Evolutionary conservation across 1,140 invertebrate genomes (phyloP), one percentile per base, ranked within the genome.

Genomic region (Zaprionus davidi): DNA sequence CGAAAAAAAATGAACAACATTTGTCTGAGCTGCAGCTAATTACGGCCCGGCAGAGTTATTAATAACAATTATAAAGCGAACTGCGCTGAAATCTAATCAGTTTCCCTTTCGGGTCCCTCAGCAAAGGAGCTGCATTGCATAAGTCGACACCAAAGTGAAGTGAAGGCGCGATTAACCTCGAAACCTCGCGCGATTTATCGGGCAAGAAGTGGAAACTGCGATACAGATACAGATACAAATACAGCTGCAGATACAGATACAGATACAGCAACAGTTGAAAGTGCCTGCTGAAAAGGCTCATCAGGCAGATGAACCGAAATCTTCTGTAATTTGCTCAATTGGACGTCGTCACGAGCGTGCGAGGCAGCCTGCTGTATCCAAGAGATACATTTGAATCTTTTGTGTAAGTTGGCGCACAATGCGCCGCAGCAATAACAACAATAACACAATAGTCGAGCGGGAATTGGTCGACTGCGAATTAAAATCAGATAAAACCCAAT

Each of bases 251-350:
- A 46, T 46, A 56, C 44, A 56, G 41, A 38, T 56, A 60, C 13
- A 81, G 5, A 51, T 49, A 60, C 1, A 53, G 49, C 3, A 12
- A 31, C 7, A 60, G 17, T 11, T 20, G 24, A 68, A 69, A 56
- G 11, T 49, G 20, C 9, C n/a, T 20, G 17, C 20, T 80, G 62
- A 88, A 87, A 87, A 88, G 75, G 62, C 83, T 78, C 84, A 87
- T 87, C 81, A 84, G 74, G 53, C 41, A 67, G n/a, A 73, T 65
- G 60, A 86, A 78, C 71, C 85, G 78, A 90, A 88, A 90, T 79
- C 73, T 90, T 88, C 79, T 88, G 85, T 88, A 88, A 88, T 88
- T 88, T 71, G 81, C 85, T 88, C 85, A 88, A 88, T 88, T 88
- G 85, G 70, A 81, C 26, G 36, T 24, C 34, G 62, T 71, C 74